These are phyloP conservation scores for Lamellibrachia columna DNA, from an alignment of 2,888 invertebrate genomes.

Conservation along the genomic window DNA sequence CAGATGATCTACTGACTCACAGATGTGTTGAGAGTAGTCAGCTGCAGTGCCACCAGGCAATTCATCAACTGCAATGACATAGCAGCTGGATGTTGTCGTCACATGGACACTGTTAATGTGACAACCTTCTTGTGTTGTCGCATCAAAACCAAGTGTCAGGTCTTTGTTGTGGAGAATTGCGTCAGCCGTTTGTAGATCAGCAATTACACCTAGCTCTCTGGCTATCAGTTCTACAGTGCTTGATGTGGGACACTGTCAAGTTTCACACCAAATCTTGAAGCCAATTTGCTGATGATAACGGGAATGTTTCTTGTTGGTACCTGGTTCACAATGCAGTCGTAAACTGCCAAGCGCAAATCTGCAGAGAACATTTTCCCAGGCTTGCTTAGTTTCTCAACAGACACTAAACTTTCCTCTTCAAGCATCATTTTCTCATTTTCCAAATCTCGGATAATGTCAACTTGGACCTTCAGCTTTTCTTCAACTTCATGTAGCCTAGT, in stretches of 20 bases:
- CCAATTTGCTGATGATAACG: conserved; percentile 20
- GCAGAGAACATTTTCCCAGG: no score
- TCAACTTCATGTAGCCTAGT: no score
- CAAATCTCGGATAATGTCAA: no score
- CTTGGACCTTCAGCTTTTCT: no score
- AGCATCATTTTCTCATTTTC: no score
- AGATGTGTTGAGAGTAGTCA: conserved; percentile 26
- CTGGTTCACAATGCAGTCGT: no score
- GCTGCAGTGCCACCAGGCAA: no score
- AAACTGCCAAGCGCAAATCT: no score
- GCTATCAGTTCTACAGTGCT: conserved; percentile 33
- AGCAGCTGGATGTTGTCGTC: conserved; percentile 30
- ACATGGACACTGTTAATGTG: conserved; percentile 39
- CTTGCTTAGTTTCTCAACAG: no score
- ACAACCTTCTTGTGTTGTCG: conserved; percentile 37
- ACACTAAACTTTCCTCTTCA: no score
- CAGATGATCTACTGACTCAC: no score
- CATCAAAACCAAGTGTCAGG: conserved; percentile 39
- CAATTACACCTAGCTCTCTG: conserved; percentile 31
- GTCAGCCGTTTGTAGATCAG: conserved; percentile 31
- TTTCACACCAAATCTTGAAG: conserved; percentile 8
- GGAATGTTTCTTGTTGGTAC: no score
- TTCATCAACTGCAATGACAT: conserved; percentile 33
- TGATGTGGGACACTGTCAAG: conserved; percentile 26
- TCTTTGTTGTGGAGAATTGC: conserved; percentile 26